Evolutionary conservation across 2,797 vertebrate species (phyloP), one percentile per base, ranked within the genome.

Genomic region (Erethizon dorsatum): DNA sequence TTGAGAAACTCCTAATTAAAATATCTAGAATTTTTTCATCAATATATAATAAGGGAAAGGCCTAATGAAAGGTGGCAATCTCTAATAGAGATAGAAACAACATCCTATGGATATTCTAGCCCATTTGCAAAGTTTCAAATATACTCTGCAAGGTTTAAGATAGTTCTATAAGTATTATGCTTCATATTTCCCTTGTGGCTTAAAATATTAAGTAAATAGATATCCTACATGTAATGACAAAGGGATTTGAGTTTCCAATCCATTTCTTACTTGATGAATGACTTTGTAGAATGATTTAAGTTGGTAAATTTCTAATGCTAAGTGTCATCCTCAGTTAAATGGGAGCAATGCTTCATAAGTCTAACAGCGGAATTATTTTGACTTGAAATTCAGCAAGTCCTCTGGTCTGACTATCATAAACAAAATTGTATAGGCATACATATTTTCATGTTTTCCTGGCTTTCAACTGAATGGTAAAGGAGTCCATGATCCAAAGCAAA

Each of bases 1-100:
- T 96, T 61, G 91, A 94, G 57, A 90, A 88, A 83, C 12, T 95
- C n/a, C n/a, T n/a, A n/a, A n/a, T n/a, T n/a, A 94, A 96, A 96
- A 94, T 91, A 92, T 94, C 73, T 85, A 96, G 88, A 91, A 94
- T 88, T 52, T 61, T 73, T 90, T 89, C 18, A 91, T 93, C 82
- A 96, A 85, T 95, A 93, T 90, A 97, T 96, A 92, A 57, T 63
- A 71, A 14, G 1, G 24, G 22, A 88, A 93, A 65, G 52, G 57
- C 78, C 63, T 88, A 65, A 33, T 50, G 31, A 57, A 86, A 92
- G 50, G 26, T 80, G 5, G 9, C 18, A 82, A 50, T 95, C 45
- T 73, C 4, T 94, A 63, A 57, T 0, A 73, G 87, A 96, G 91
- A 91, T 12, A 88, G 63, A 17, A 90, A 37, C 22, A 77, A n/a